phyloP scores from a whole-genome alignment of 2,113 vertebrate species.

The Myotis yumanensis region DNA sequence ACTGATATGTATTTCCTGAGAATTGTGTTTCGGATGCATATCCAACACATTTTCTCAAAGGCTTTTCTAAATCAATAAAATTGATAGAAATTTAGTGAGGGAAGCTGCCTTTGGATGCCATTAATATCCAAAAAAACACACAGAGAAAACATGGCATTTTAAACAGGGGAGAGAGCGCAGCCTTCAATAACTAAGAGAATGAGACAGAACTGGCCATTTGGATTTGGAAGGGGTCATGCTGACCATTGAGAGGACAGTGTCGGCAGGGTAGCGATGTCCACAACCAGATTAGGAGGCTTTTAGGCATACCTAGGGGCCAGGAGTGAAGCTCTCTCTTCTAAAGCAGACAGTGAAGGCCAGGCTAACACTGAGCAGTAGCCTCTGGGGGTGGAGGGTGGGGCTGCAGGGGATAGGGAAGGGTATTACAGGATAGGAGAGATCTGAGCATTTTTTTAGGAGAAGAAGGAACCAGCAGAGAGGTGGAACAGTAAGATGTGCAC shows the following conservation, averaged over 20 bases:
- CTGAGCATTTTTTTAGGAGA: not conserved
- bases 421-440: not conserved
- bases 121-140: not conserved
- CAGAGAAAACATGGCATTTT: not conserved
- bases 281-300: not conserved
- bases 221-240: constrained; percentile 13
- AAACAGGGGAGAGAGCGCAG: not conserved
- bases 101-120: not conserved
- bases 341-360: not conserved
- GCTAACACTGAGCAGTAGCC: not conserved
- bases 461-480: not conserved
- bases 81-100: not conserved
- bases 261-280: not conserved
- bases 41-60: not conserved
- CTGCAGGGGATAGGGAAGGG: rapidly evolving
- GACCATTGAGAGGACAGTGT: not conserved
- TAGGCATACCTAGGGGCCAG: rapidly evolving
- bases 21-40: not conserved
- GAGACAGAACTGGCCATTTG: not conserved
- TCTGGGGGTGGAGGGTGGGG: rapidly evolving
- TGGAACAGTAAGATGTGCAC: not conserved
- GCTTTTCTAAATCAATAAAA: not conserved
- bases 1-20: not conserved
- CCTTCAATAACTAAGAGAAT: not conserved
- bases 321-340: not conserved